Evolutionary conservation across 1,140 invertebrate species (phyloP), one percentile per base, ranked within the genome.

Genomic region (Bombus confusus): DNA sequence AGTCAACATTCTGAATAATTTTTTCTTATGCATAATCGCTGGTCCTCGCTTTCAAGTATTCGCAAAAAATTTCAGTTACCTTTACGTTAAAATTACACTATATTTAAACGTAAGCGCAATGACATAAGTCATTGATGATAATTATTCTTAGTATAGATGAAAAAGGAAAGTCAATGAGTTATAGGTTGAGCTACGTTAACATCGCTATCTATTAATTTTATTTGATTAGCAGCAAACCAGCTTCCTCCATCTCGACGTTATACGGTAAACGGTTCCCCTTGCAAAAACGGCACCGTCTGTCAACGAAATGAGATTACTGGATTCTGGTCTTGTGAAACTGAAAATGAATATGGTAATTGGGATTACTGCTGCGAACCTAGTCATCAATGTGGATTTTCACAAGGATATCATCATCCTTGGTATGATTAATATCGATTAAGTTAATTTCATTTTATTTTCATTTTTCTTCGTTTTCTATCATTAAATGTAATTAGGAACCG

Each of bases 351-450:
- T 6, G 96, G 96, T 87, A 95, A 96, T 59, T 98, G 97, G 97
- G 97, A 98, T 92, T 98, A 98, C 90, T 98, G 97, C 88, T 98
- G 97, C 91, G 96, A 97, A 76, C 97, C 97, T n/a, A 96, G 96
- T 75, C 97, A 98, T 92, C 96, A 96, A 34, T 98, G 97, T 92
- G 97, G 97, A n/a, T 97, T 97, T 91, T 97, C 97, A 43, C 96
- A 97, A 91, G 97, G 97, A 80, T 97, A 96, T 90, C 95, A 96
- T 83, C 97, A 98, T 93, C 97, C 97, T 77, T 98, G 97, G 97
- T 97, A 94, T 4, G 13, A 66, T 22, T n/a, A 15, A 28, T 59
- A 18, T 18, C 2, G 13, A 39, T 76, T 59, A 25, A n/a, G 15
- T 57, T 25, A 52, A 75, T 37, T 71, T 1, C 12, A 8, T 77